phyloP scores from a whole-genome alignment of 2,113 vertebrate species.

The Tychaedon coryphoeus region DNA sequence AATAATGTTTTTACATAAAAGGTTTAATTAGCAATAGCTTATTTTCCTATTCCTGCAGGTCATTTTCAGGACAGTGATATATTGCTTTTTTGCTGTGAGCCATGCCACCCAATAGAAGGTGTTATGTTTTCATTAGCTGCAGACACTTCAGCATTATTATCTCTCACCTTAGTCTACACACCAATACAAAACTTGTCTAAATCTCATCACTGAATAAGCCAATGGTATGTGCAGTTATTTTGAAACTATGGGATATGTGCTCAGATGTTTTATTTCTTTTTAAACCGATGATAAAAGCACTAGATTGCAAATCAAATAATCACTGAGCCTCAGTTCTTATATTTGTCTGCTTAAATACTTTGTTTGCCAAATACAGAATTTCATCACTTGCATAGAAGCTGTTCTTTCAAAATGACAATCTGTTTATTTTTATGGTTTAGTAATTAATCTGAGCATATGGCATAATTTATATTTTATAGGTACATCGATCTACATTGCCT shows the following conservation, averaged over 20 bases:
- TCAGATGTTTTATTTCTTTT: background rate
- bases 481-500: background rate
- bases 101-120: background rate
- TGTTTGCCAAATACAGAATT: background rate
- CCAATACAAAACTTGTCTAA: background rate
- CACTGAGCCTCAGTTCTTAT: background rate
- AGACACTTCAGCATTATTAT: background rate
- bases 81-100: conserved; percentile 2
- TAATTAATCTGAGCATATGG: background rate
- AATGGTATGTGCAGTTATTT: background rate
- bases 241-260: background rate
- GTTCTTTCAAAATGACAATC: background rate
- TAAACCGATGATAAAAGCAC: background rate
- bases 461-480: background rate
- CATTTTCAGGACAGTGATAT: conserved; percentile 16
- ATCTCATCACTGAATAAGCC: background rate
- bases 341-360: background rate
- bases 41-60: conserved; percentile 1
- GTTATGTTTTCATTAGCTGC: conserved; percentile 57
- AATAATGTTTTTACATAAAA: background rate
- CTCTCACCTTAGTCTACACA: background rate
- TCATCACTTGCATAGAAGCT: background rate
- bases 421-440: background rate
- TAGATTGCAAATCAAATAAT: background rate
- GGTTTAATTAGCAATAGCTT: conserved; percentile 19